Evolutionary conservation across 1,140 invertebrate species (phyloP), one percentile per base, ranked within the genome.

Genomic region (Dinothrombium tinctorium): DNA sequence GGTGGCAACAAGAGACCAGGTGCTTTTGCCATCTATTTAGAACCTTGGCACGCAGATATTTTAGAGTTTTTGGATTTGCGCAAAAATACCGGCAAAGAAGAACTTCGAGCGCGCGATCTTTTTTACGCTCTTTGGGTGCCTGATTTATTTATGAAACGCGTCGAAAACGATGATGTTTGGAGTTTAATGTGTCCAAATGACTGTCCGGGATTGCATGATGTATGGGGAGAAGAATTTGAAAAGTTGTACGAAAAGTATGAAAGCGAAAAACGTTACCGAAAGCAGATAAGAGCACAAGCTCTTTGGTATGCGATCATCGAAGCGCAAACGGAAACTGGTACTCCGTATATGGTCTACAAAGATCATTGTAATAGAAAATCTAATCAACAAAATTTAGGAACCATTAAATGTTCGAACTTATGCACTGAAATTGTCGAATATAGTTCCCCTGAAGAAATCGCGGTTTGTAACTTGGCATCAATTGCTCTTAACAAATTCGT

Each of bases 51-150:
- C 63, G 73, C 86, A 0, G 90, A 98, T 59, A 68, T 99, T 37
- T 90, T 92, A 59, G 83, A 90, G 42, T 96, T 94, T 61, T 59
- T 95, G 32, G 79, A 92, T 55, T 61, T 94, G 24, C 82, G 76
- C 48, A 94, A 90, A 53, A 95, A 96, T 57, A 87, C 78, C 35
- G 86, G 84, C 25, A 81, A 81, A 53, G 90, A 95, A 58, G 86
- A 95, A 59, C 60, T 74, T 22, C 63, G 87, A 41, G 90, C 89
- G 0, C 67, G 90, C 44, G 92, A 98, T 60, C 60, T 99, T n/a
- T 98, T 98, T 57, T 95, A 89, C 57, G 94, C 77, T 12, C 55
- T 98, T 8, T 99, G 94, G 94, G 84, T 98, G 49, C 87, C 92
- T 5, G 92, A 99, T 69, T 63, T 99, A 23, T 99, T 99, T 56